Evolutionary conservation across 2,888 invertebrate species (phyloP).

Genomic region (Mystacides longicornis): DNA sequence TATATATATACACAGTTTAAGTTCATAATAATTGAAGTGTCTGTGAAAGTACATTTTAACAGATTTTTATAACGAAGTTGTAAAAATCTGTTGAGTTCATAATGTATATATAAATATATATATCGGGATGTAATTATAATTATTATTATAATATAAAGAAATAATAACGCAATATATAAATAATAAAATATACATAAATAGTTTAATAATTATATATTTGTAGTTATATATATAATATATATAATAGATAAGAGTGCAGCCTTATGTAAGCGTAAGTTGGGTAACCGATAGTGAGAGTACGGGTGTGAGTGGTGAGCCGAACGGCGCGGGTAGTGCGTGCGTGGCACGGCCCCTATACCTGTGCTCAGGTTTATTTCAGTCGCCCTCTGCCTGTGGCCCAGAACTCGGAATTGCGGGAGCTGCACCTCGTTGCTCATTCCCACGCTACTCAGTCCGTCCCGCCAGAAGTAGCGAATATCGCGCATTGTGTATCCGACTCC

Average conservation of each 20-base stretch:
- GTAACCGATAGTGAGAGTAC: constrained; percentile 11
- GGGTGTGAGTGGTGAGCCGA: constrained; percentile 14
- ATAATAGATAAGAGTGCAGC: constrained; percentile 6
- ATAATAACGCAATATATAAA: neutral
- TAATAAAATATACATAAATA: neutral
- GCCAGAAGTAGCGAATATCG: constrained; percentile 96
- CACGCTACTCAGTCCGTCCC: constrained; percentile 86
- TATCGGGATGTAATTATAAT: neutral
- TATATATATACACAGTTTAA: constrained; percentile 2
- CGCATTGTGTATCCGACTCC: constrained; percentile 96
- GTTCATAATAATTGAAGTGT: too few relatives aligned
- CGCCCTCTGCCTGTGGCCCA: constrained; percentile 92
- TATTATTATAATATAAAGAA: neutral
- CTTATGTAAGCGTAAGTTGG: constrained; percentile 12
- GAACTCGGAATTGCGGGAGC: constrained; percentile 94
- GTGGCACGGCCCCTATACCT: constrained; percentile 59
- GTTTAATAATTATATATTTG: neutral
- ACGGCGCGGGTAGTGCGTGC: constrained; percentile 27
- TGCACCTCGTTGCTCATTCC: constrained; percentile 93
- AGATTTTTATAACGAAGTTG: too few relatives aligned
- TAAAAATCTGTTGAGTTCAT: too few relatives aligned
- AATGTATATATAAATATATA: too few relatives aligned
- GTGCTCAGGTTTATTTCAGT: constrained; percentile 91
- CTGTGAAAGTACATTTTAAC: too few relatives aligned
- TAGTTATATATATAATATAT: neutral